Conservation (phyloP, 2,113 vertebrate species). For the Colistium nudipinnis region DNA sequence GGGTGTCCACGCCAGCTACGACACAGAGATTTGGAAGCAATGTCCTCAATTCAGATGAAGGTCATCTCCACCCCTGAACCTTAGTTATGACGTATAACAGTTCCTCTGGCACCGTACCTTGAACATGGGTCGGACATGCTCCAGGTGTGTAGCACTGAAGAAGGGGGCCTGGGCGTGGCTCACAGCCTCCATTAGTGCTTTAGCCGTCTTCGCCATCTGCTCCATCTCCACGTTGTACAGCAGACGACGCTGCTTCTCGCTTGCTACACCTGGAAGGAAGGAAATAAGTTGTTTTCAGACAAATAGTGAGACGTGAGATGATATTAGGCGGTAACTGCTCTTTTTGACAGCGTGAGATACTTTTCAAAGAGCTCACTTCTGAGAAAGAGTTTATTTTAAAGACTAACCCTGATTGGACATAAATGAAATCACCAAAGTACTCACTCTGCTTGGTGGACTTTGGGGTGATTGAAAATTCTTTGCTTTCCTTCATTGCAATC, state of each 20-base stretch:
- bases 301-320: background rate
- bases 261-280: slow-evolving; percentile 84
- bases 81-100: background rate
- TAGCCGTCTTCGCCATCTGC: slow-evolving; percentile 98
- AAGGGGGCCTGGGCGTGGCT: slow-evolving; percentile 96
- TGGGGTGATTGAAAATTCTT: slow-evolving; percentile 91
- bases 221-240: slow-evolving; percentile 99
- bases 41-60: background rate
- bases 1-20: slow-evolving; percentile 95
- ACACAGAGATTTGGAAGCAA: slow-evolving; percentile 1
- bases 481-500: slow-evolving; percentile 97
- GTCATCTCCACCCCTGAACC: background rate
- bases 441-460: slow-evolving; percentile 96
- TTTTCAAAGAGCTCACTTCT: background rate
- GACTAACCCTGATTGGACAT: background rate
- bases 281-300: background rate
- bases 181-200: slow-evolving; percentile 97
- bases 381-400: background rate
- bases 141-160: slow-evolving; percentile 96
- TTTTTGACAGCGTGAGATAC: background rate
- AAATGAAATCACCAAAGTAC: slow-evolving; percentile 36
- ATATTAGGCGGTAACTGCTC: background rate
- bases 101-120: slow-evolving; percentile 80
- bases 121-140: slow-evolving; percentile 97
- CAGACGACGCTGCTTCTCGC: slow-evolving; percentile 92